These are phyloP conservation scores for Dorcus parallelipipedus DNA, from an alignment of 2,888 invertebrate genomes.

Conservation along the genomic window DNA sequence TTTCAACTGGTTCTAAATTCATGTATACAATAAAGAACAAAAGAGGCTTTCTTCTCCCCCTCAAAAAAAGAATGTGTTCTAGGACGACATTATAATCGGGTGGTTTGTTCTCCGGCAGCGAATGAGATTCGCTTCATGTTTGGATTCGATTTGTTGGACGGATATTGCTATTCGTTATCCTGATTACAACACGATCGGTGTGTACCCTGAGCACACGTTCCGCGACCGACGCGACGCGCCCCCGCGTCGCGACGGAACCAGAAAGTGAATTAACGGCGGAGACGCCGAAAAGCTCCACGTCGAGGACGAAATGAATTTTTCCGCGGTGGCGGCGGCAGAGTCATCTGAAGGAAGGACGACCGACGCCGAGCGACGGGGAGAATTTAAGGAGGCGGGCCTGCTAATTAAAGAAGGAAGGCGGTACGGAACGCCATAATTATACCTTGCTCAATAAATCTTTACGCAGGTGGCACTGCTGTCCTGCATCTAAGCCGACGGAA, in stretches of 20 bases:
- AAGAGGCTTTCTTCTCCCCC: no score
- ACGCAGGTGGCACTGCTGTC: not conserved
- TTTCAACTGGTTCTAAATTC: no score
- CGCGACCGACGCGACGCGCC: not conserved
- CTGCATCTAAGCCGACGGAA: not conserved
- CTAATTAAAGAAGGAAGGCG: not conserved
- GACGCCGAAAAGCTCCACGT: not conserved
- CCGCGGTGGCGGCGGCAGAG: not conserved
- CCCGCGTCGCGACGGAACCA: not conserved
- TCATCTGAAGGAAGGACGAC: no score
- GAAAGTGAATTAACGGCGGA: not conserved
- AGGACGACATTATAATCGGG: not conserved
- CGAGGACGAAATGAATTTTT: not conserved
- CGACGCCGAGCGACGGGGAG: no score
- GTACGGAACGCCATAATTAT: not conserved
- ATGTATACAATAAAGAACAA: no score
- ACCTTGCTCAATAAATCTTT: not conserved
- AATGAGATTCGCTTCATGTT: conserved; percentile 30
- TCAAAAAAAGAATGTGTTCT: no score
- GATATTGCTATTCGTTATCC: conserved; percentile 45
- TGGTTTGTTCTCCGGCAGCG: conserved; percentile 6
- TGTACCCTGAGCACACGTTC: conserved; percentile 17
- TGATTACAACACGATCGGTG: conserved; percentile 39
- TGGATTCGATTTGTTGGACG: conserved; percentile 43
- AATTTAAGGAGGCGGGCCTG: no score